These are phyloP conservation scores for Hydrolagus colliei DNA, from an alignment of 2,797 vertebrate genomes.

Conservation along the genomic window DNA sequence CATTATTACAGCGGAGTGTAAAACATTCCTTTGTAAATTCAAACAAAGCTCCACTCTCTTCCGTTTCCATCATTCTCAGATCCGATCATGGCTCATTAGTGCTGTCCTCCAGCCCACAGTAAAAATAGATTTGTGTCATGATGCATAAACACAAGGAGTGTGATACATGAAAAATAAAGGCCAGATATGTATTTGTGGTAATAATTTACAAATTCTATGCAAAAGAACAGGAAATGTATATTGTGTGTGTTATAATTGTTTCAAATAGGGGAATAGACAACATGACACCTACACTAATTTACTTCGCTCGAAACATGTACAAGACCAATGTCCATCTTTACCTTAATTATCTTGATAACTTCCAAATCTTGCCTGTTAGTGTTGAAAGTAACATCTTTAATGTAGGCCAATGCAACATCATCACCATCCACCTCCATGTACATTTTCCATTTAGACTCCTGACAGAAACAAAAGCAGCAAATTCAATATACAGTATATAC, in stretches of 20 bases:
- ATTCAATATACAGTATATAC: not conserved
- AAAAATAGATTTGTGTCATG: not conserved
- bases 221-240: not conserved
- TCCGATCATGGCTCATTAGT: too few species aligned
- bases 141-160: not conserved
- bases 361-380: constrained; percentile 76
- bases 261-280: not conserved
- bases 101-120: too few species aligned
- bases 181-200: not conserved
- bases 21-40: too few species aligned
- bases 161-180: constrained; percentile 5
- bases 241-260: not conserved
- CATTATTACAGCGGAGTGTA: not conserved
- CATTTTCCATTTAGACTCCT: constrained; percentile 99
- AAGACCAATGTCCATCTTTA: constrained; percentile 45
- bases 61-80: too few species aligned
- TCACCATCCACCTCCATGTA: constrained; percentile 97
- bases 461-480: constrained; percentile 32
- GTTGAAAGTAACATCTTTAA: constrained; percentile 93
- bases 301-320: not conserved
- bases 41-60: too few species aligned
- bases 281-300: not conserved
- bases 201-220: not conserved
- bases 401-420: constrained; percentile 88
- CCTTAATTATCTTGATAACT: constrained; percentile 87